These are phyloP conservation scores for Pygoscelis antarcticus DNA, from an alignment of 2,113 vertebrate species.

Conservation along the genomic window DNA sequence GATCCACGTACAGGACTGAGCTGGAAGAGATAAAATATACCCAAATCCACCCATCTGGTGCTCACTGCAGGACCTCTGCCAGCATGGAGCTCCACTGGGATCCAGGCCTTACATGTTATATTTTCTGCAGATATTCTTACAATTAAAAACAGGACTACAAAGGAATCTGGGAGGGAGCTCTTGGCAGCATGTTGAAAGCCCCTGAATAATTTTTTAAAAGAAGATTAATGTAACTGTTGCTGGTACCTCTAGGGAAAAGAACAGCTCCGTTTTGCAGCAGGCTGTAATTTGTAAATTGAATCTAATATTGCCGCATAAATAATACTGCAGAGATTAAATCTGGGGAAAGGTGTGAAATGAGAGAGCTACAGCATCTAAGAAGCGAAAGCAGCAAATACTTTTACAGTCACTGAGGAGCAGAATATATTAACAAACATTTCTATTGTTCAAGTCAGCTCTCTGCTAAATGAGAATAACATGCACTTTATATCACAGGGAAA, in stretches of 20 bases:
- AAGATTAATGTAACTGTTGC: slow-evolving; percentile 48
- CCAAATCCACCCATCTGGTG: slow-evolving; percentile 58
- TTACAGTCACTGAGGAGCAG: not conserved
- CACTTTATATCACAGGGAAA: slow-evolving; percentile 60
- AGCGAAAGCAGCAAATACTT: slow-evolving; percentile 62
- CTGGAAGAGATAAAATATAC: slow-evolving; percentile 43
- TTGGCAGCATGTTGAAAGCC: slow-evolving; percentile 49
- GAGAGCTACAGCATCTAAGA: slow-evolving; percentile 42
- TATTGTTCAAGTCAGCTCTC: slow-evolving; percentile 64
- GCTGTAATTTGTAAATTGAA: slow-evolving; percentile 71
- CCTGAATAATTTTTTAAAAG: slow-evolving; percentile 59
- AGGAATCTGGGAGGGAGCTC: slow-evolving; percentile 55
- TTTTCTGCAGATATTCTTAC: slow-evolving; percentile 62
- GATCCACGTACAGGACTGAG: not conserved
- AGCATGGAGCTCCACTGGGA: slow-evolving; percentile 53
- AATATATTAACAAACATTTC: slow-evolving; percentile 68
- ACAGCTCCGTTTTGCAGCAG: not conserved
- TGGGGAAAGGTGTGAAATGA: slow-evolving; percentile 74
- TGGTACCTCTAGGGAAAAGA: slow-evolving; percentile 45
- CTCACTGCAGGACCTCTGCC: slow-evolving; percentile 60
- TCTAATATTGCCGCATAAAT: slow-evolving; percentile 62
- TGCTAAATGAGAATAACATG: slow-evolving; percentile 74
- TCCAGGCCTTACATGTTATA: slow-evolving; percentile 50
- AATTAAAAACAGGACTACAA: slow-evolving; percentile 67
- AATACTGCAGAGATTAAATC: slow-evolving; percentile 64